Base-by-base conservation (phyloP, 1,140 invertebrate species). In the Drosophila hydei region DNA sequence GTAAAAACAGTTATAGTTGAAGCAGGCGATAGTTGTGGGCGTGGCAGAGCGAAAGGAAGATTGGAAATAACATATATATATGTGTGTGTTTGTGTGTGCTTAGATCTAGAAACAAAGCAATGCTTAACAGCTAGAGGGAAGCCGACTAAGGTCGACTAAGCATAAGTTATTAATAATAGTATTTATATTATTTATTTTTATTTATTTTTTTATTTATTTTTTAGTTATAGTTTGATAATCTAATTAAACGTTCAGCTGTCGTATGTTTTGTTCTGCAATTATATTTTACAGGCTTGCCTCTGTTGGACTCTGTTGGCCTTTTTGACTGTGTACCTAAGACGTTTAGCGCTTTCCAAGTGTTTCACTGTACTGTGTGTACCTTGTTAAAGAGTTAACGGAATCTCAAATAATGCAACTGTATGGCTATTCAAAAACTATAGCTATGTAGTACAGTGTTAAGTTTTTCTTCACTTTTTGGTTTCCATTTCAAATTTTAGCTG, bases 301-400 rank as follows among this genome's bases (percentile, higher is more conserved):
- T 69, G 43, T 52, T 47, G 71, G 79, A 40, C 47, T 7, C 25
- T 27, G 21, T 71, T 55, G 40, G 51, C 42, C 33, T 14, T 55
- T 18, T 12, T 87, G 73, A 76, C 73, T 83, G 63, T 75, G 64
- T 69, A 42, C 63, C 71, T 87, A 87, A 87, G 81, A 87, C 81
- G 81, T 87, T 87, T 87, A 75, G 81, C 81, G 81, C 81, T 87
- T 87, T 87, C 83, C 81, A 87, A 87, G 83, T 73, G 65, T 73
- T 33, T 85, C 47, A 73, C 73, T 76, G 77, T 84, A 55, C 38
- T 6, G 54, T 59, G 62, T 75, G 65, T 75, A 79, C 77, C 70
- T 80, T 77, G 74, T 62, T 68, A 55, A 77, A 87, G 38, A 42
- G 38, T 63, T 85, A 72, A 88, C 75, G 65, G 70, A 69, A 62